Evolutionary conservation across 2,888 invertebrate species (phyloP).

Genomic region (Sarcophaga subvicina): DNA sequence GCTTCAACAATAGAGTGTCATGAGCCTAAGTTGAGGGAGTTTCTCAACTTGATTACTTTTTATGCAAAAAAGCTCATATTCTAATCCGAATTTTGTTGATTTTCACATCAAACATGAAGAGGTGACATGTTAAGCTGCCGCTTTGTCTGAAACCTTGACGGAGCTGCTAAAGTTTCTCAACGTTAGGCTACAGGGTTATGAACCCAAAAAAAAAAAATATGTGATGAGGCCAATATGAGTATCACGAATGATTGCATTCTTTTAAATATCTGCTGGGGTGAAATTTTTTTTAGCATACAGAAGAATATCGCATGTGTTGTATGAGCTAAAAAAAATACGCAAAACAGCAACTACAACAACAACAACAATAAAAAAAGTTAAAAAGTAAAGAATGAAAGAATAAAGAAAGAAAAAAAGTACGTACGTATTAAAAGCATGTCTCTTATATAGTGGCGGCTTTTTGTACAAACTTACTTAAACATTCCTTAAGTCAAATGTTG

Average conservation of each 20-base stretch:
- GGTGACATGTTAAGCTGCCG: no score
- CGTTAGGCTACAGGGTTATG: no score
- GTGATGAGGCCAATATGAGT: not conserved
- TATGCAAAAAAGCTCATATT: no score
- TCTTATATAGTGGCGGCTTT: constrained; percentile 60
- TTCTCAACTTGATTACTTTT: no score
- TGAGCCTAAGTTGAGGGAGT: no score
- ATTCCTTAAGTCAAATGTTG: constrained; percentile 67
- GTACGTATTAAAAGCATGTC: constrained; percentile 40
- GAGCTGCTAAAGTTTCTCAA: no score
- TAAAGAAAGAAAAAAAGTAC: constrained; percentile 5
- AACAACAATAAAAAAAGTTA: constrained; percentile 10
- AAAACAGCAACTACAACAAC: constrained; percentile 45
- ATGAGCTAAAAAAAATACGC: constrained; percentile 41
- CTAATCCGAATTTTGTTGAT: no score
- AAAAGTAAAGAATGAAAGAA: not conserved
- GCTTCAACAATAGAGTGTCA: no score
- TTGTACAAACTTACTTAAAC: constrained; percentile 59
- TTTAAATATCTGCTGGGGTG: not conserved
- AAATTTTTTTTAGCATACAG: not conserved
- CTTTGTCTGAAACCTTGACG: no score
- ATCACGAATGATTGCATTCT: not conserved
- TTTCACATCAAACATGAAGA: no score
- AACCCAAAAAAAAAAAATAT: no score
- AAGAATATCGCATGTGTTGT: constrained; percentile 52